Base-by-base conservation (phyloP, 2,888 invertebrate species). In the Drosophila kokeensis region DNA sequence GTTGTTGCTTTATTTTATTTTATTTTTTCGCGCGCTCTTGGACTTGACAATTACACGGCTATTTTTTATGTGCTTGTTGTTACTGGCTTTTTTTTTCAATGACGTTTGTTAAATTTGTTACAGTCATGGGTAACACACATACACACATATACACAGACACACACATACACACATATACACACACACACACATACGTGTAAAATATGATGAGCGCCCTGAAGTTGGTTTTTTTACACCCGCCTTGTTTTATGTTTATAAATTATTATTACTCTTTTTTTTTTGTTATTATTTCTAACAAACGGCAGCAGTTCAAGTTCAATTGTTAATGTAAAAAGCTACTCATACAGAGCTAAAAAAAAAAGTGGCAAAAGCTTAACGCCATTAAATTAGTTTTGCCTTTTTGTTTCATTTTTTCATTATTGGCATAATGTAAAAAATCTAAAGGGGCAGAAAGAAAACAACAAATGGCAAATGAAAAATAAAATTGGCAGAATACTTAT, bases 31-130 rank as follows among this genome's bases (percentile, higher is more conserved):
- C 77, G 87, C 90, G 86, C 90, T 87, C 87, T 87, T 87, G 90
- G 87, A 87, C 87, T 87, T 87, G 87, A 90, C 87, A 87, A 87
- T 87, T 87, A 89, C 90, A 87, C 76, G 88, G 89, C 77, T 89
- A 87, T 82, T 79, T 83, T 76, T 57, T 36, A 59, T 32, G 21
- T 50, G 57, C 21, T 63, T 57, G 36, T 61, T 53, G 49, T 78
- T 59, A 45, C 11, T 79, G 49, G 21, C 24, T 53, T 69, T 66
- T 53, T 53, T 60, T 89, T 87, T 89, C 87, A 87, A 89, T 87
- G 90, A 89, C 89, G 82, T 87, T 87, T 73, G 89, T 89, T 90
- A 74, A 87, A 90, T 88, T 89, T 87, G 89, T 87, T 90, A 87
- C 89, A 90, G 90, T 90, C 90, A 85, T 86, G 90, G 90, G 34